Conservation (phyloP, 2,113 vertebrate genomes). For the Dicerorhinus sumatrensis region DNA sequence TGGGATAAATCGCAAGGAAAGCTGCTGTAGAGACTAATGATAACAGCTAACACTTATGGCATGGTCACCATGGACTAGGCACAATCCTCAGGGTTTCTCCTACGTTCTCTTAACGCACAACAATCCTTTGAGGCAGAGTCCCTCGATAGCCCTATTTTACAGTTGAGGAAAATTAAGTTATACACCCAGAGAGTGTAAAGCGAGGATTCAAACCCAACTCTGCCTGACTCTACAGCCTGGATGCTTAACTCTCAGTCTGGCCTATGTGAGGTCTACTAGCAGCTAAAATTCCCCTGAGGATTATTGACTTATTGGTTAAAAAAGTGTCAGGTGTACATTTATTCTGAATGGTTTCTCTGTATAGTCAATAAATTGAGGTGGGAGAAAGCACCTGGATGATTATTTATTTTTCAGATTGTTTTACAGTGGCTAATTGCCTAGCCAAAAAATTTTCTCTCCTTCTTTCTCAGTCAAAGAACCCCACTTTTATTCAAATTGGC, state of each 20-base stretch:
- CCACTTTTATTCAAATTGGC: background rate
- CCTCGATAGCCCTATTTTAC: background rate
- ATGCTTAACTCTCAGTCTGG: background rate
- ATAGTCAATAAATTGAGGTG: background rate
- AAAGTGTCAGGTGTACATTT: background rate
- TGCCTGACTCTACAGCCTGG: background rate
- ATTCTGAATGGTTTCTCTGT: background rate
- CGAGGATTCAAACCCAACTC: background rate
- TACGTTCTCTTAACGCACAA: too few species aligned
- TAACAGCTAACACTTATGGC: background rate
- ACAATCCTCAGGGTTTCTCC: background rate
- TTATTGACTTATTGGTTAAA: background rate
- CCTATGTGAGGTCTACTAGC: background rate
- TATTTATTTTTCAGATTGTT: background rate
- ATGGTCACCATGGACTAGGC: background rate
- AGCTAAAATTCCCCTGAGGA: background rate
- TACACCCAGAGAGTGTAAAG: background rate
- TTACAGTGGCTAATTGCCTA: background rate
- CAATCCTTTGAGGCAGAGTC: background rate
- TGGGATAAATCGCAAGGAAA: slow-evolving; percentile 9
- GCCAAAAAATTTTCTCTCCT: background rate
- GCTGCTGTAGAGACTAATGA: background rate
- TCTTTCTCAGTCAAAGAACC: background rate
- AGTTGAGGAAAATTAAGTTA: background rate
- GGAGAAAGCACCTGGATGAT: background rate